Percentiles rank a stretch among this genome's conserved stretches.
These are phyloP conservation scores for Scaptomyza cyrtandrae DNA, from an alignment of 2,888 invertebrate species.

Conservation along the genomic window DNA sequence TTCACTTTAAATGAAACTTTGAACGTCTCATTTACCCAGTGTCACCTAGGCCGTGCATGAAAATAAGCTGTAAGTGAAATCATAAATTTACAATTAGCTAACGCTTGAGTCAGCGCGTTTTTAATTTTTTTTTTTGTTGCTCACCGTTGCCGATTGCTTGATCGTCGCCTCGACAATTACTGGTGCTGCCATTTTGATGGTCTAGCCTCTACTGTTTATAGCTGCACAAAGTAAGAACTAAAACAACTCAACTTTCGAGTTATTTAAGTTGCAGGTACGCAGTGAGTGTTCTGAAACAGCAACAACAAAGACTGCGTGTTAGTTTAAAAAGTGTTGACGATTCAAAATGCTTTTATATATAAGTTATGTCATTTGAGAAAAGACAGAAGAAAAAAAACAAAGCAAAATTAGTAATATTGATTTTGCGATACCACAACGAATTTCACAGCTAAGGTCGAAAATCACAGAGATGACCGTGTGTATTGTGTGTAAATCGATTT, in stretches of 20 bases:
- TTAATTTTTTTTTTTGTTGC: conserved; percentile 68
- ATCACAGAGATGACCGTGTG: not conserved
- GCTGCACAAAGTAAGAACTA: conserved; percentile 1
- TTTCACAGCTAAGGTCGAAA: conserved; percentile 29
- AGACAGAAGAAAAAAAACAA: conserved; percentile 39
- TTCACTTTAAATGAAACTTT: conserved; percentile 1
- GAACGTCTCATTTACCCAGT: conserved; percentile 89
- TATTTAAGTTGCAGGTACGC: conserved; percentile 52
- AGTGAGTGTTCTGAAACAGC: conserved; percentile 44
- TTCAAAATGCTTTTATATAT: conserved; percentile 12
- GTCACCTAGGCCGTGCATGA: conserved; percentile 97
- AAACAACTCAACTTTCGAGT: conserved; percentile 11
- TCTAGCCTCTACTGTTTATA: conserved; percentile 61
- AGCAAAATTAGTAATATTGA: conserved; percentile 76
- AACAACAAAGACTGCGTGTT: conserved; percentile 2
- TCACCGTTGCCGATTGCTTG: conserved; percentile 94
- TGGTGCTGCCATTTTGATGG: conserved; percentile 86
- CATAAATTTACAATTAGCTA: not conserved
- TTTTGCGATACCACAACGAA: conserved; percentile 51
- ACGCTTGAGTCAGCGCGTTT: conserved; percentile 84
- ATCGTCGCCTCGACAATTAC: conserved; percentile 93
- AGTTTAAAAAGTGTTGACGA: conserved; percentile 5
- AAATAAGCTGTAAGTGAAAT: conserved; percentile 90
- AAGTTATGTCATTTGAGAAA: conserved; percentile 63
- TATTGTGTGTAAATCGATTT: not conserved